Base-by-base conservation (phyloP, 2,888 invertebrate genomes). In the Oscheius sp. region DNA sequence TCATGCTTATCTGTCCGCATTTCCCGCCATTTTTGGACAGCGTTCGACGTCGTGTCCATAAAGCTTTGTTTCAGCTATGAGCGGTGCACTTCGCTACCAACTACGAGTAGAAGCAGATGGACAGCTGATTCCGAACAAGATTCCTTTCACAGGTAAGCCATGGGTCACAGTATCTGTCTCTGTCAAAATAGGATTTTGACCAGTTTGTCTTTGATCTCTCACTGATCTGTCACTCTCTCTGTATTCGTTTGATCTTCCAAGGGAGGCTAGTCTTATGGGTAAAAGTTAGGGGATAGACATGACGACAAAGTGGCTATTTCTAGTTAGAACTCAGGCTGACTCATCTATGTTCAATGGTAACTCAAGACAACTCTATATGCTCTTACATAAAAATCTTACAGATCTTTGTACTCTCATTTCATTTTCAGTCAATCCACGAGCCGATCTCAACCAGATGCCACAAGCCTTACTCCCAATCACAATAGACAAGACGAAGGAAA, bases 91-190 rank as follows among this genome's bases (percentile, higher is more conserved):
- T 37, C 68, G 68, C 35, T 68, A 68, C 33, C 68, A 68, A 35
- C n/a, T 55, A 9, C 53, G 55, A n/a, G 68, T 68, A 9, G 68
- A 53, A 48, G 63, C 48, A n/a, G 55, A 68, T 68, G 55, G 55
- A 33, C 68, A 68, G 21, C 55, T 53, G 42, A 53, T 68, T 3
- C 55, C 68, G 21, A 68, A 68, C 42, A 68, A 68, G 21, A 33
- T 55, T 7, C 68, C 68, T 1, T 68, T 68, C 37, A 53, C 68
- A 33, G 68, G 68, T 66, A 33, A 51, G 5, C 13, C 32, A 32
- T 66, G 2, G 3, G 29, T 11, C 57, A 7, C 7, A 11, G 63
- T 13, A 13, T 42, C 35, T 65, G 21, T 21, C 21, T 21, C 21
- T 21, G 21, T 21, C 21, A 21, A 21, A 21, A 21, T 21, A 21